Evolutionary conservation across 2,113 vertebrate species (phyloP), one percentile per base, ranked within the genome.

Genomic region (Parotia lawesii): DNA sequence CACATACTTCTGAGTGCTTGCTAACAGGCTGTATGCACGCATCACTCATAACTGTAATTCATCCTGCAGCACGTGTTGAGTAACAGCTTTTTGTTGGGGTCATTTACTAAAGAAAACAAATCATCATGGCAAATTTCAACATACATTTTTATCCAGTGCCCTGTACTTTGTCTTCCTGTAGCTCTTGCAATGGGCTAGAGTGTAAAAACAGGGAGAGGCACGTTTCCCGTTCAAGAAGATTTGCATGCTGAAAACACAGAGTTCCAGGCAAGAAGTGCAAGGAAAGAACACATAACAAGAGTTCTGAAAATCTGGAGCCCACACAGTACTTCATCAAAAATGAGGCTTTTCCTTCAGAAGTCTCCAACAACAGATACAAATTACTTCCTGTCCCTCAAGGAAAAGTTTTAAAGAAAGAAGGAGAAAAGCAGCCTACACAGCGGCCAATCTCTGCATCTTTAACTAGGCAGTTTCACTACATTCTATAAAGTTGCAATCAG

Each of bases 341-440:
- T 15, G 1, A 87, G 33, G 15, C 4, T 84, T 91, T 81, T 77
- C 70, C 53, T 44, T 48, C 4, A 40, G 56, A 73, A 65, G 35
- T 56, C 60, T 93, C 56, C 33, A 70, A 81, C 44, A 91, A 53
- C 23, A 81, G 83, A 91, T 83, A 87, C 45, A 58, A 93, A 95
- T 69, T 16, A 54, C 53, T 90, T 95, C 75, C 75, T 92, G 51
- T 76, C 62, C 29, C 76, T 82, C 70, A 31, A 51, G 25, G 17
- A 77, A 85, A 80, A 81, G 35, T 40, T 82, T 71, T 84, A 92
- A 73, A 85, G 85, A 90, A 92, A 48, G 44, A 73, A 85, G 72
- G 11, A 84, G 78, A 58, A 90, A 76, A 89, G 42, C 58, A 92
- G 61, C 61, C 6, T 12, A 81, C 33, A 16, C 10, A n/a, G 29